Evolutionary conservation across 92 coral and sea anemone species (phyloP), one percentile per base, ranked within the genome.

Genomic region (Phenganax subtilis): DNA sequence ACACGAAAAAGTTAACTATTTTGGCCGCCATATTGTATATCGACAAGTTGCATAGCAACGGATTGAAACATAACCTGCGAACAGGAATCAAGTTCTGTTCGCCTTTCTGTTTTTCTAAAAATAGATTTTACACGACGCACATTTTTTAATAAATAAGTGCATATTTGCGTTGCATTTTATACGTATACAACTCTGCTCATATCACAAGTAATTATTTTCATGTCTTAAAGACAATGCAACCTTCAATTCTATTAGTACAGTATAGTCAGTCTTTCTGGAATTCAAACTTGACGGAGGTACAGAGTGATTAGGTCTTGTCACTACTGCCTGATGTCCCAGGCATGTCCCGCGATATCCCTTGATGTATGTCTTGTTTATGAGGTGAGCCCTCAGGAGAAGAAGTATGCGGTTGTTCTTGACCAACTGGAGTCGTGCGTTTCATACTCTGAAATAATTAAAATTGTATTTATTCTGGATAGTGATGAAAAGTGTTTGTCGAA

Each of bases 381-480:
- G 53, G 80, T 54, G 80, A 55, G 9, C 53, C 53, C 37, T 75
- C 80, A 12, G 63, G 80, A 12, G 80, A 55, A 7, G 64, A 14
- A 16, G 57, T 55, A n/a, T 37, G 16, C 12, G 80, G 63, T 56
- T 75, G 64, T 55, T 75, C 80, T 15, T 55, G 51, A 6, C 80
- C 80, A 16, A 75, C 47, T 20, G 80, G 80, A n/a, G 80, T 75
- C 25, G 80, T 75, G 30, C 80, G 55, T 55, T 75, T 75, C 53
- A 75, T 75, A 57, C 80, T 75, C 80, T 75, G 52, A 55, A 75
- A 55, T 25, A 27, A 52, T 16, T 6, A 52, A 4, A n/a, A 65
- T 31, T 44, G 9, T n/a, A 12, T 29, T 1, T 6, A 29, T 16
- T 2, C 28, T 11, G 12, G 17, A 51, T 11, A 9, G 1, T 16